Evolutionary conservation across 2,888 invertebrate genomes (phyloP), one percentile per base, ranked within the genome.

Genomic region (Smittia aterrima): DNA sequence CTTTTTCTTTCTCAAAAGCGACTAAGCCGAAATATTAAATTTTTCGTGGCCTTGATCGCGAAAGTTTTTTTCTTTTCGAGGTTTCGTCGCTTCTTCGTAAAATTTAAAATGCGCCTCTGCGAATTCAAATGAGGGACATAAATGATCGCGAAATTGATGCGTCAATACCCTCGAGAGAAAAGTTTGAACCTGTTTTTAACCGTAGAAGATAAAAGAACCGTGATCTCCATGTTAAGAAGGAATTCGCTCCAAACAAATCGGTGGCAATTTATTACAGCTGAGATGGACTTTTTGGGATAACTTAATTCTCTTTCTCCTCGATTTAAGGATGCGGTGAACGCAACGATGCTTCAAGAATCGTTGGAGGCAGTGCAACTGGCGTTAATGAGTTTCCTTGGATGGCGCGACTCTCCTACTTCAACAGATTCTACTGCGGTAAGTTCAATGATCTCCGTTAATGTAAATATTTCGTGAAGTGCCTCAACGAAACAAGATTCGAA

Each of bases 381-480:
- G 84, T 88, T 78, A 91, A 92, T 80, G 93, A 93, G 82, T 94
- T 91, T 81, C 95, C 95, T 3, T 95, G 95, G 95, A 92, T 95
- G 88, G 93, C 90, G 16, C 87, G 92, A 73, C 85, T 95, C 67
- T 90, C 91, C 1, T 95, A 95, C 83, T 90, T 94, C 83, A 93
- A 92, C 82, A 87, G 91, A 79, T 95, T 95, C 84, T 95, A 95
- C 82, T 95, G 95, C 79, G 70, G 70, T 70, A 18, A 70, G 70
- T 70, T 70, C 54, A 27, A 27, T 54, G 53, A 24, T 53, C 27
- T 54, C 13, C 9, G 6, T 27, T 25, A 6, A 13, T 58, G 58
- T 22, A 18, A 58, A 58, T 22, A 58, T 13, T 58, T 58, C 9
- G 58, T 58, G n/a, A 58, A 22, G 20, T 58, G 58, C 2, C 58